Evolutionary conservation across 2,113 vertebrate genomes (phyloP).

Genomic region (Sebastes schlegelii): DNA sequence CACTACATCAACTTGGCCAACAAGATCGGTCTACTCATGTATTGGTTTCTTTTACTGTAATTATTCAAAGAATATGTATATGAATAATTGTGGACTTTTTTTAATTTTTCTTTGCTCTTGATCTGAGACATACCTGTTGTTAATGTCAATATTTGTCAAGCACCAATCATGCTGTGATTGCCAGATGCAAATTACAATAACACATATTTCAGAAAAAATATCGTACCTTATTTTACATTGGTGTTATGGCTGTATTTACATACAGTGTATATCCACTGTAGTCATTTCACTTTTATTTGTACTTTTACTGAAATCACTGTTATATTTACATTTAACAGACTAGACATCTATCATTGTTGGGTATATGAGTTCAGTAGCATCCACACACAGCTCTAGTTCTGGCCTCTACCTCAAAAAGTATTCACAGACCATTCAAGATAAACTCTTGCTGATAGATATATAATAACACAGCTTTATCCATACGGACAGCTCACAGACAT

Average conservation of each 20-base stretch:
- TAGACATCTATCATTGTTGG: too few relatives aligned
- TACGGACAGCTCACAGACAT: slow-evolving; percentile 33
- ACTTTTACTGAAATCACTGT: not conserved
- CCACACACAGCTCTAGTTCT: not conserved
- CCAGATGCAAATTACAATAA: too few relatives aligned
- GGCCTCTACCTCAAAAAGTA: not conserved
- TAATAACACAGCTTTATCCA: not conserved
- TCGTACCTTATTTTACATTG: not conserved
- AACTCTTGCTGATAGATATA: not conserved
- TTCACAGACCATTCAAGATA: not conserved
- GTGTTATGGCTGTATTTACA: not conserved
- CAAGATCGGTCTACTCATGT: too few relatives aligned
- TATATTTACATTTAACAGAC: not conserved
- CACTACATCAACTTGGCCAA: too few relatives aligned
- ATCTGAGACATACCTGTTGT: too few relatives aligned
- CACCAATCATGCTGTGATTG: too few relatives aligned
- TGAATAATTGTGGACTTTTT: too few relatives aligned
- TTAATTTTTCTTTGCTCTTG: too few relatives aligned
- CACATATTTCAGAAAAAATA: too few relatives aligned
- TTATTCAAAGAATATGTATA: too few relatives aligned
- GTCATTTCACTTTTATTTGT: not conserved
- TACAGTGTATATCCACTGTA: not conserved
- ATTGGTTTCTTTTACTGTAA: too few relatives aligned
- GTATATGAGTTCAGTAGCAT: not conserved
- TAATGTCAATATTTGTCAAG: too few relatives aligned